A percentile compares a stretch with the other conserved stretches of the same genome.
Evolutionary conservation across 2,113 vertebrate species (phyloP).

Genomic region (Etia nguti): DNA sequence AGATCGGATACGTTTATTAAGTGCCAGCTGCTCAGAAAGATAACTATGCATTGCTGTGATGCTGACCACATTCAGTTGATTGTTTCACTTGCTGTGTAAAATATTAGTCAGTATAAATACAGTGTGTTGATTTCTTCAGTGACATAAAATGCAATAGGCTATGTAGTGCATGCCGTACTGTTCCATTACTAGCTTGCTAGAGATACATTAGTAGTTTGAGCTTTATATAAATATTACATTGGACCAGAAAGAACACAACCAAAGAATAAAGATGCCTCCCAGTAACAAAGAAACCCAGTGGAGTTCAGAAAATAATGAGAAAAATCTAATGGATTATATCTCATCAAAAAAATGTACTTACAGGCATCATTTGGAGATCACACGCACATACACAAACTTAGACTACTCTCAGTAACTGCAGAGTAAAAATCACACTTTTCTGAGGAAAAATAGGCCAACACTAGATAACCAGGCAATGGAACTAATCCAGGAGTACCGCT

Average conservation of each 20-base stretch:
- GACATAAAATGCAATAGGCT: neutral
- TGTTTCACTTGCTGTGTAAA: neutral
- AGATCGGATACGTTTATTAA: neutral
- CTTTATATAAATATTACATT: neutral
- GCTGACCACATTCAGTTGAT: neutral
- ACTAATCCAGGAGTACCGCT: slow-evolving; percentile 64
- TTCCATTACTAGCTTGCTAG: neutral
- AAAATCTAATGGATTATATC: neutral
- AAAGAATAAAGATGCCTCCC: neutral
- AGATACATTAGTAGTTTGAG: neutral
- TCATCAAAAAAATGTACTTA: neutral
- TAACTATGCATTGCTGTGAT: neutral
- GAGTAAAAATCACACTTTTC: slow-evolving; percentile 43
- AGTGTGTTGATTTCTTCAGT: neutral
- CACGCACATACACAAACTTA: neutral
- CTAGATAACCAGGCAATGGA: slow-evolving; percentile 72
- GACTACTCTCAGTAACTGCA: slow-evolving; percentile 19
- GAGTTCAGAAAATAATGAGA: neutral
- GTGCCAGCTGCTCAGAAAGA: neutral
- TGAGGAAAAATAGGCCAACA: slow-evolving; percentile 65
- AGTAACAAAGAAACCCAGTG: neutral
- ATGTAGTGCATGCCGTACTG: neutral
- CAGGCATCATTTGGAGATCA: neutral
- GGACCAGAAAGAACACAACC: neutral
- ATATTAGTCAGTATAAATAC: neutral